These are phyloP conservation scores for Xyliphius kryptos DNA, from an alignment of 2,113 vertebrate species.

Conservation along the genomic window DNA sequence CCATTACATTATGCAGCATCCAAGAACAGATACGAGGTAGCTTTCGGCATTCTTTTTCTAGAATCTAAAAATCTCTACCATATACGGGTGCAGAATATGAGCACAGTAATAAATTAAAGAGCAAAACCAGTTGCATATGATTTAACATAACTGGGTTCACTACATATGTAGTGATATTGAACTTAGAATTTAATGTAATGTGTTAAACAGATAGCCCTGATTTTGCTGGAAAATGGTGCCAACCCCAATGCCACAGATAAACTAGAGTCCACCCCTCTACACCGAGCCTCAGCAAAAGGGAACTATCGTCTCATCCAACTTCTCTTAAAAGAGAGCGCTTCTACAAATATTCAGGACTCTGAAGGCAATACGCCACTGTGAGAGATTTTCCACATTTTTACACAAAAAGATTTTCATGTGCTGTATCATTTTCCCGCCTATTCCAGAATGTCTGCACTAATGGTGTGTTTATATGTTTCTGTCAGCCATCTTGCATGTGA, in stretches of 20 bases:
- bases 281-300: slow-evolving; percentile 88
- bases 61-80: no score
- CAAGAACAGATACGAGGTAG: slow-evolving; percentile 87
- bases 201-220: slow-evolving; percentile 86
- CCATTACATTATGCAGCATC: slow-evolving; percentile 93
- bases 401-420: no score
- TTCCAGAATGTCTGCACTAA: slow-evolving; percentile 1
- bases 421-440: background rate
- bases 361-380: slow-evolving; percentile 96
- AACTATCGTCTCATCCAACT: slow-evolving; percentile 88
- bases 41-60: no score
- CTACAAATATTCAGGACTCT: slow-evolving; percentile 87
- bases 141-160: no score
- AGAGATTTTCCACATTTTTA: slow-evolving; percentile 51
- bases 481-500: slow-evolving; percentile 93
- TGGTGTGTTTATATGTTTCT: background rate
- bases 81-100: no score
- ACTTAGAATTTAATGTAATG: no score
- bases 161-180: no score
- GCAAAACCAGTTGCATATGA: no score
- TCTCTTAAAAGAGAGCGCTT: slow-evolving; percentile 85
- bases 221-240: slow-evolving; percentile 84
- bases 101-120: no score
- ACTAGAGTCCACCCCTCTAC: slow-evolving; percentile 82
- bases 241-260: slow-evolving; percentile 85